Evolutionary conservation across 2,888 invertebrate genomes (phyloP), one percentile per base, ranked within the genome.

Genomic region (Polymixis flavicincta): DNA sequence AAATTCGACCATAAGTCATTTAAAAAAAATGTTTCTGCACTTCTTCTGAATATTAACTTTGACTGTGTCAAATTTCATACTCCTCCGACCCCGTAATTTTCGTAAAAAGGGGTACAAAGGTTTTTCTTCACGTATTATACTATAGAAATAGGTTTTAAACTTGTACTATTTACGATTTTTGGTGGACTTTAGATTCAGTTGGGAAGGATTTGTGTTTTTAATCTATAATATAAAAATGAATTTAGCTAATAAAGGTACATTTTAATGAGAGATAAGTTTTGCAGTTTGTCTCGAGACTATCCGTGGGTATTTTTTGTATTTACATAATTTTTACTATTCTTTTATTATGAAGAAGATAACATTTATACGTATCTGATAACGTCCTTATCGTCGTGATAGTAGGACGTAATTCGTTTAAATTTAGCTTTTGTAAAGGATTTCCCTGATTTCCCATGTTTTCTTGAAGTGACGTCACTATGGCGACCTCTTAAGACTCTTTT

Each of bases 281-380:
- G n/a, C 9, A 25, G 68, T 77, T 75, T 45, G 32, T 32, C 54
- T 69, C 32, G n/a, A 45, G 37, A 37, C 22, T 60, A 37, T 63
- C n/a, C 42, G 25, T 59, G 42, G 52, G 68, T 70, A 68, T 68
- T 79, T 65, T 71, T 25, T 25, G 19, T 80, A 63, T 83, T 83
- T 66, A 71, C 66, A 67, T 59, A 55, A 74, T 66, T 70, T 55
- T 60, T 19, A 45, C 19, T 70, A 52, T 74, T 17, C 50, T 71
- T 76, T 80, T 68, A 80, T 74, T 64, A 80, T 70, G 28, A 68
- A 28, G 45, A 28, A 68, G 82, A 80, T 82, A 75, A 75, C 71
- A 65, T 74, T 80, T 59, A 64, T 61, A 61, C 60, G 52, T 52
- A 68, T 60, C 68, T 14, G 79, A 72, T 65, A 83, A 54, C 72